Evolutionary conservation across 2,113 vertebrate species (phyloP).

Genomic region (Micromys minutus): DNA sequence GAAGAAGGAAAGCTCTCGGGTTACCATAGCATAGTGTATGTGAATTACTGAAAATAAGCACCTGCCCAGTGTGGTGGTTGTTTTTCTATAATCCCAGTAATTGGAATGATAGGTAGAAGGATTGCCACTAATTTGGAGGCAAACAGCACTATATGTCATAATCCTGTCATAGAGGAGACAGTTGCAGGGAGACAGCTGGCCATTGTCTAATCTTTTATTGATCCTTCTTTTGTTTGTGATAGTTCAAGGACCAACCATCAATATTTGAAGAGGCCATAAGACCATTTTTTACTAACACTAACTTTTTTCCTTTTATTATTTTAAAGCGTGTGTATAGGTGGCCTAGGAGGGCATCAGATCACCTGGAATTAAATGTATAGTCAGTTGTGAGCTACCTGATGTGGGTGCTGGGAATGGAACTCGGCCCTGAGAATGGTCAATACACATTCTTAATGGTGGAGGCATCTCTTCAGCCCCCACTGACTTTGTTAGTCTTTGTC

Average conservation of each 20-base stretch:
- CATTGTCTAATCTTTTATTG: conserved; percentile 19
- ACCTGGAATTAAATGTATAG: neutral
- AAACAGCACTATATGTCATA: neutral
- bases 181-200: neutral
- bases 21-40: neutral
- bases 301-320: neutral
- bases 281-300: neutral
- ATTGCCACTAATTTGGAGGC: neutral
- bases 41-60: neutral
- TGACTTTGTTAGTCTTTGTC: neutral
- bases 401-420: neutral
- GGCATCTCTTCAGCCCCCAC: no score
- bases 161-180: neutral
- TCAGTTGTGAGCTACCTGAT: neutral
- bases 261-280: conserved; percentile 20
- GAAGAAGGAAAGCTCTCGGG: neutral
- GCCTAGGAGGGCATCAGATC: neutral
- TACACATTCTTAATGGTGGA: no score
- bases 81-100: neutral
- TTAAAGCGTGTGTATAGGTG: neutral
- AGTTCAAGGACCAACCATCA: conserved; percentile 28
- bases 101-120: neutral
- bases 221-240: neutral
- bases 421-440: neutral
- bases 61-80: neutral